Evolutionary conservation across 2,113 vertebrate species (phyloP).

Genomic region (Trichechus manatus): DNA sequence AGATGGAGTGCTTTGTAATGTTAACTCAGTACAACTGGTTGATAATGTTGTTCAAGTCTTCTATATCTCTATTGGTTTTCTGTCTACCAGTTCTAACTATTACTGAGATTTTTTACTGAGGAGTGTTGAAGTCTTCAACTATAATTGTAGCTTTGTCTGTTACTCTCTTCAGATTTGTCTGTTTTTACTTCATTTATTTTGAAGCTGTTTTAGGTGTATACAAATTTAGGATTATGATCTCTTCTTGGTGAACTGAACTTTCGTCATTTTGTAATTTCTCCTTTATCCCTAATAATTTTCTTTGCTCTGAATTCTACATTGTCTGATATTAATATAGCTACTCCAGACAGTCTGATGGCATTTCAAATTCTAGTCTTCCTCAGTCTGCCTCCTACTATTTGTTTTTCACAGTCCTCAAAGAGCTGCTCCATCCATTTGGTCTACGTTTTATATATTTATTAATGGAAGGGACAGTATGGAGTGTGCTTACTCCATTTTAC

Average conservation of each 20-base stretch:
- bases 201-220: not conserved
- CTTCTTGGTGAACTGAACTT: not conserved
- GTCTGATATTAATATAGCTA: constrained; percentile 7
- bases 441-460: not conserved
- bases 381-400: not conserved
- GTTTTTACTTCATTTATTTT: not conserved
- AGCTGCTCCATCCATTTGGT: not conserved
- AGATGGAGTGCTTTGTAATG: not conserved
- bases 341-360: not conserved
- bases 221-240: not conserved
- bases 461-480: not conserved
- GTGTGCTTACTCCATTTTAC: not conserved
- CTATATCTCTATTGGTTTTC: not conserved
- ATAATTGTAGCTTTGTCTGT: not conserved
- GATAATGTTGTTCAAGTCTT: not conserved
- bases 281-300: not conserved
- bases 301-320: constrained; percentile 33
- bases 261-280: not conserved
- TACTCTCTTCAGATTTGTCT: not conserved
- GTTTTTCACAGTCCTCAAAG: not conserved
- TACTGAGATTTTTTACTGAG: not conserved
- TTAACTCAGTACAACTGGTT: not conserved
- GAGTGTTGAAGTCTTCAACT: not conserved
- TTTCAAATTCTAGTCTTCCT: not conserved
- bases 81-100: not conserved